phyloP scores from a whole-genome alignment of 2,113 vertebrate genomes.

The Laticauda laticaudata region DNA sequence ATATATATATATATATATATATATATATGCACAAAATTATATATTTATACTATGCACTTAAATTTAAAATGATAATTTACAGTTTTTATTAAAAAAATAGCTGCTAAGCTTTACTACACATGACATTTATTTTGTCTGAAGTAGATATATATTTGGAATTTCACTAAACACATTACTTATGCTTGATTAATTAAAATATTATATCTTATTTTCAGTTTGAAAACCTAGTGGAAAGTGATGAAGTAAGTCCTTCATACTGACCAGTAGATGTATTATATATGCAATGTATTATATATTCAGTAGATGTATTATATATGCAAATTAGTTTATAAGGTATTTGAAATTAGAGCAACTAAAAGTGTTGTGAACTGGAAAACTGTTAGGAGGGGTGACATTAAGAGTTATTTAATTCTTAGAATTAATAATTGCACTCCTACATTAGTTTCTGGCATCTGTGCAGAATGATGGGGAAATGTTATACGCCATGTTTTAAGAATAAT shows the following conservation, averaged over 20 bases:
- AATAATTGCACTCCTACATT: background rate
- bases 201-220: slow-evolving; percentile 75
- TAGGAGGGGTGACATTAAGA: background rate
- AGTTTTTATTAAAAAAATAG: background rate
- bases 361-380: background rate
- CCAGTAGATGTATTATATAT: background rate
- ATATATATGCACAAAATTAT: background rate
- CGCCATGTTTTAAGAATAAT: background rate
- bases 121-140: background rate
- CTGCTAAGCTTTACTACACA: background rate
- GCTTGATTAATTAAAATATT: background rate
- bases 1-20: no score
- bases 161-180: background rate
- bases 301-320: background rate
- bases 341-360: background rate
- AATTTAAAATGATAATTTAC: background rate
- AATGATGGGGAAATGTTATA: background rate
- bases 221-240: slow-evolving; percentile 82
- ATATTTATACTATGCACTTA: background rate
- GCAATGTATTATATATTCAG: background rate
- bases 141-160: background rate
- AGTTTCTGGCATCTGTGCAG: background rate
- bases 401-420: background rate
- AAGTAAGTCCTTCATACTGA: slow-evolving; percentile 66
- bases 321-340: background rate